Base-by-base conservation (phyloP, 1,140 invertebrate species). In the Dolichoris vasculosae region DNA sequence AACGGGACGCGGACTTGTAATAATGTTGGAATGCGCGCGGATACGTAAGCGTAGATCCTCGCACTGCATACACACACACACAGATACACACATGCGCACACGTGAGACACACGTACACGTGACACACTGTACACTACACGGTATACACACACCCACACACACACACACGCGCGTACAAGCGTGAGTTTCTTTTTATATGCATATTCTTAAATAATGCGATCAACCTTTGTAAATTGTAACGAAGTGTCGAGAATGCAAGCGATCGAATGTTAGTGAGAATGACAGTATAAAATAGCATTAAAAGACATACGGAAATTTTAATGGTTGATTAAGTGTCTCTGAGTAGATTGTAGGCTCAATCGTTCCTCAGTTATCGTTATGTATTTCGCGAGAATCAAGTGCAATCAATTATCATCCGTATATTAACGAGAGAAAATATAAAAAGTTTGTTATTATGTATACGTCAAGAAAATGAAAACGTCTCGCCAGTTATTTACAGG, bases 331-430 rank as follows among this genome's bases (percentile, higher is more conserved):
- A 85, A 64, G 38, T 82, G 71, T 85, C 55, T 81, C 63, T 35
- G 38, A 46, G 40, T 85, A 85, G 38, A 85, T 76, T 73, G 59
- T 85, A 85, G 78, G 48, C 38, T 76, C 69, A 51, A 82, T 85
- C 71, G 78, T 85, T 85, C 84, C 78, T 85, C 84, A 76, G 84
- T 85, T 85, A 85, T 81, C 84, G 84, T 85, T 85, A 85, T n/a
- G 26, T 83, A 73, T 63, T 81, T 76, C 43, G 69, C 78, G 71
- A 75, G 71, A 85, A 85, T 76, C 32, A 85, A 86, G 84, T 86
- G 84, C 84, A 86, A 86, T 86, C 80, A 86, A 75, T 82, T 82
- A 78, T 73, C 48, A 75, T 81, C 59, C 59, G 75, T 84, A 84
- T 82, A 82, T 81, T 75, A 71, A 35, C 67, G 35, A 75, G 48